Evolutionary conservation across 2,797 vertebrate genomes (phyloP).

Genomic region (Enteromius mattozi): DNA sequence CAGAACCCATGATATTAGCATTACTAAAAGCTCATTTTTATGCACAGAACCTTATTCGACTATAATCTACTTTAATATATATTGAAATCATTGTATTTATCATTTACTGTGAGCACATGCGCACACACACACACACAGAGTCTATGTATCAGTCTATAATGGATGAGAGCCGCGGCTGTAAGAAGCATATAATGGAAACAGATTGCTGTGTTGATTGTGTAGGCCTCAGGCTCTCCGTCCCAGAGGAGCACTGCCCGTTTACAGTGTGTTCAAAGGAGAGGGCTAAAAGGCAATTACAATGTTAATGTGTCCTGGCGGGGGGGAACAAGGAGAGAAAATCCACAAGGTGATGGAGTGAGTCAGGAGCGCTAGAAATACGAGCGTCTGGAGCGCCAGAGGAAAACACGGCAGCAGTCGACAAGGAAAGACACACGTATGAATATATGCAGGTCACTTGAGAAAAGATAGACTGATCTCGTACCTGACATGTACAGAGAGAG

Average conservation of each 20-base stretch:
- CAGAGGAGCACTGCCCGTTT: slow-evolving; percentile 73
- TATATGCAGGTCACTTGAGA: slow-evolving; percentile 6
- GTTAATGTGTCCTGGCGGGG: slow-evolving; percentile 88
- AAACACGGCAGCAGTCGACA: slow-evolving; percentile 25
- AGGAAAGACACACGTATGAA: neutral
- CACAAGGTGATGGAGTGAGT: slow-evolving; percentile 73
- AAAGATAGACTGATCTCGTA: neutral
- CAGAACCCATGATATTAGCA: neutral
- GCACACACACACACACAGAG: neutral
- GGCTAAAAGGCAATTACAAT: slow-evolving; percentile 92
- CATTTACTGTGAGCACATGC: neutral
- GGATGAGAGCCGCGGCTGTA: slow-evolving; percentile 36
- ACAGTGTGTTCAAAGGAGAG: slow-evolving; percentile 75
- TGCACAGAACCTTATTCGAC: neutral
- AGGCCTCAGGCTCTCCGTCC: slow-evolving; percentile 73
- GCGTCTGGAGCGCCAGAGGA: slow-evolving; percentile 68
- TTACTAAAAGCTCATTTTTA: neutral
- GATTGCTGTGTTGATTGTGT: slow-evolving; percentile 75
- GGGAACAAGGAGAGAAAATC: slow-evolving; percentile 55
- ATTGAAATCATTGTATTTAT: neutral
- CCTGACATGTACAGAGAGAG: neutral
- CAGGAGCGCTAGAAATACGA: slow-evolving; percentile 79
- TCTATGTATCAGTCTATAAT: slow-evolving; percentile 29
- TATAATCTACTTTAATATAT: neutral
- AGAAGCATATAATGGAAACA: slow-evolving; percentile 77